These are phyloP conservation scores for Drosophila mettleri DNA, from an alignment of 2,888 invertebrate genomes.

Conservation along the genomic window DNA sequence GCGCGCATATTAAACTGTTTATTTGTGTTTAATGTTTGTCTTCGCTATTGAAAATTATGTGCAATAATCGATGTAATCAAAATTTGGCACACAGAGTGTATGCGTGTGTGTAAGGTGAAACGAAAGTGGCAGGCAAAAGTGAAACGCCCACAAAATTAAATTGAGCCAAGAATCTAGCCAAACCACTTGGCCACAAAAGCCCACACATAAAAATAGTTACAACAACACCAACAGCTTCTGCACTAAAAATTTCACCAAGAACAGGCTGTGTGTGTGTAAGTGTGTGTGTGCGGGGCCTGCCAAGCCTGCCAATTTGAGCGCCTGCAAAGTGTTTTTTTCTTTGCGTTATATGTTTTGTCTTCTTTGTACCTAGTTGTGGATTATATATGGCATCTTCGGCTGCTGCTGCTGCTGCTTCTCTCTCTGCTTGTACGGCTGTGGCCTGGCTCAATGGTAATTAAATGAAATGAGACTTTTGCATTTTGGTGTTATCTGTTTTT, in stretches of 20 bases:
- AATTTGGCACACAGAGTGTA: constrained; percentile 30
- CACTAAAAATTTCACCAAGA: constrained; percentile 76
- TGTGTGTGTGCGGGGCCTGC: constrained; percentile 33
- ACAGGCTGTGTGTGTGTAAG: constrained; percentile 58
- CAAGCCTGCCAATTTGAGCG: constrained; percentile 57
- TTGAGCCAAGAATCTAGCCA: constrained; percentile 75
- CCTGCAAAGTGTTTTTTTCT: constrained; percentile 26
- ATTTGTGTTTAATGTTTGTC: constrained; percentile 30
- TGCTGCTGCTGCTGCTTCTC: constrained; percentile 19
- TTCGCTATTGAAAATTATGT: constrained; percentile 37
- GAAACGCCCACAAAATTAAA: constrained; percentile 72
- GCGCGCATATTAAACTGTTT: constrained; percentile 45
- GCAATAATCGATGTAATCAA: constrained; percentile 45
- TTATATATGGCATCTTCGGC: constrained; percentile 48
- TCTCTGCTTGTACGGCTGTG: constrained; percentile 32
- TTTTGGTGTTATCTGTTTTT: constrained; percentile 28
- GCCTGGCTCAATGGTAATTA: constrained; percentile 72
- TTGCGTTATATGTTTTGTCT: constrained; percentile 10
- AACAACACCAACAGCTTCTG: constrained; percentile 33
- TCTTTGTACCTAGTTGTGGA: constrained; percentile 48
- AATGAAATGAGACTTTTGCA: constrained; percentile 56
- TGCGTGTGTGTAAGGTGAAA: constrained; percentile 57
- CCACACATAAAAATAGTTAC: constrained; percentile 65
- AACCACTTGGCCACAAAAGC: constrained; percentile 72
- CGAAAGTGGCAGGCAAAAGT: constrained; percentile 76